These are phyloP conservation scores for Cyanistes caeruleus DNA, from an alignment of 2,113 vertebrate species.

Conservation along the genomic window DNA sequence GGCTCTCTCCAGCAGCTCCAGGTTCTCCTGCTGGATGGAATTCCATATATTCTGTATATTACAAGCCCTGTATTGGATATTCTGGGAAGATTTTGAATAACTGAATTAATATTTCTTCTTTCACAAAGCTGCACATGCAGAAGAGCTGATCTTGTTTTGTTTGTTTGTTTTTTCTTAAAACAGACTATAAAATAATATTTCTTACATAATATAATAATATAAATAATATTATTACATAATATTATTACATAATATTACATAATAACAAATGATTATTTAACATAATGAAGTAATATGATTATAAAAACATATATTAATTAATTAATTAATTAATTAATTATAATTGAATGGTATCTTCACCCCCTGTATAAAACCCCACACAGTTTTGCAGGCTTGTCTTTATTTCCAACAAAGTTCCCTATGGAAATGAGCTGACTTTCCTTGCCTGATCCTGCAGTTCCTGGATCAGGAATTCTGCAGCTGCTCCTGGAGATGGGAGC, in stretches of 20 bases:
- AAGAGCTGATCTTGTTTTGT: neutral
- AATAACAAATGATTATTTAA: no score
- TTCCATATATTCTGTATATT: neutral
- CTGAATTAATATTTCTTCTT: neutral
- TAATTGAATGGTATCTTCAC: neutral
- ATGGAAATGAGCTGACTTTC: neutral
- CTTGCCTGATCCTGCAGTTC: neutral
- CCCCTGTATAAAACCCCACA: neutral
- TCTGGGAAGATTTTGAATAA: neutral
- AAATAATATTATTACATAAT: no score
- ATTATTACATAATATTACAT: no score
- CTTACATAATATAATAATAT: no score
- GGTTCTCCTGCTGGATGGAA: neutral
- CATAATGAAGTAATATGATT: no score
- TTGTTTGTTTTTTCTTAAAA: neutral
- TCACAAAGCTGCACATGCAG: neutral
- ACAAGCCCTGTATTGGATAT: neutral
- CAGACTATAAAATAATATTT: neutral
- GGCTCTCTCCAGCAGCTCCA: neutral
- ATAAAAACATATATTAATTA: no score
- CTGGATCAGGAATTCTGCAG: neutral
- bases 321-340: no score
- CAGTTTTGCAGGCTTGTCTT: neutral
- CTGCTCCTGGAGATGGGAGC: neutral
- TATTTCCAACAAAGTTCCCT: neutral